Base-by-base conservation (phyloP, 1,140 invertebrate genomes). In the Calephelis nemesis region DNA sequence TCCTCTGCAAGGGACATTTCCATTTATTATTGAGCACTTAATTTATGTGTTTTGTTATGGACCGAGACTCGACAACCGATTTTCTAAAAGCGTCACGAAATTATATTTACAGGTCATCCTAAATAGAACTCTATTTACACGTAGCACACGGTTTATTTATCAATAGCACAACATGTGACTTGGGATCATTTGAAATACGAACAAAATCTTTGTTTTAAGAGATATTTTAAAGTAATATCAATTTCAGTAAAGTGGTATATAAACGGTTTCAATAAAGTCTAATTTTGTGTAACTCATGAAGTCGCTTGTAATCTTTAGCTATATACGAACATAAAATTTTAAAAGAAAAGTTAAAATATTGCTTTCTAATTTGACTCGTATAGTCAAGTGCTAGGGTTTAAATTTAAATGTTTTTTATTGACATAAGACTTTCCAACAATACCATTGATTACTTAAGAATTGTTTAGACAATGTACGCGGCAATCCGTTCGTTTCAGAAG, bases 1-100 rank as follows among this genome's bases (percentile, higher is more conserved):
- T 91, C 89, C 89, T 89, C 88, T 91, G 89, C 87, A 87, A 89
- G 82, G 89, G 88, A 91, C 89, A 91, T 90, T 91, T 89, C 89
- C 89, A 91, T 91, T 91, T 91, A 90, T 91, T 91, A 91, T 91
- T 91, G 89, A 90, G 88, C 87, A 90, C 88, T 91, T 91, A 91
- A 91, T 91, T 91, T 91, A 91, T 91, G 89, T 91, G 89, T 91
- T 90, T 91, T 90, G 87, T 90, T 88, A 91, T 91, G 88, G 89
- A 88, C 89, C 84, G 81, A 89, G 80, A 83, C 81, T 79, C 79
- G 79, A 76, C 72, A 64, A 52, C 62, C 64, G 60, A 49, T 63
- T 70, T 39, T 62, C 50, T 30, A 49, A 48, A 72, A 72, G 42
- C 50, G 72, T 49, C 66, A 40, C 9, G 42, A 74, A 73, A 47